These are phyloP conservation scores for Acronicta psi DNA, from an alignment of 2,888 invertebrate species.

Conservation along the genomic window DNA sequence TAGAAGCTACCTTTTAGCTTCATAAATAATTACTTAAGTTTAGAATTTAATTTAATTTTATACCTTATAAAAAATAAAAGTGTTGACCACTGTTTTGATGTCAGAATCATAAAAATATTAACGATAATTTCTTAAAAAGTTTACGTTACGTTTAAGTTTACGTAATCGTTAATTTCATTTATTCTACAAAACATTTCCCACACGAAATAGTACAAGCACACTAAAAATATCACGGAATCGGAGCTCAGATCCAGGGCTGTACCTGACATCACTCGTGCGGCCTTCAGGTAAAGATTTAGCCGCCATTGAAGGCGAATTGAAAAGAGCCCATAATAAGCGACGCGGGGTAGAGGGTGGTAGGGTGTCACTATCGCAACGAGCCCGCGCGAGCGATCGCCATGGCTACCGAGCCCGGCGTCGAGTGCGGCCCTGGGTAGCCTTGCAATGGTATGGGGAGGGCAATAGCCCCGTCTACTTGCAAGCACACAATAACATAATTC, in stretches of 20 bases:
- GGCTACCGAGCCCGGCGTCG: slow-evolving; percentile 75
- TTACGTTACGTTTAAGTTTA: no score
- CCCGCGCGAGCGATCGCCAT: slow-evolving; percentile 81
- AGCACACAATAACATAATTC: slow-evolving; percentile 51
- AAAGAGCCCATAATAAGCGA: slow-evolving; percentile 81
- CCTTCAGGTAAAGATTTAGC: slow-evolving; percentile 83
- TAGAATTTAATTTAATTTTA: no score
- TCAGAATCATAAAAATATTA: background rate
- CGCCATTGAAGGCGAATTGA: slow-evolving; percentile 83
- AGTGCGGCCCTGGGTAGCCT: slow-evolving; percentile 89
- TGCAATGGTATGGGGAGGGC: slow-evolving; percentile 89
- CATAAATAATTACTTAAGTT: no score
- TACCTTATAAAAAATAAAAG: no score
- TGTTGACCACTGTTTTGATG: no score
- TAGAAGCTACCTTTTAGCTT: no score
- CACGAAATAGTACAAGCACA: slow-evolving; percentile 17
- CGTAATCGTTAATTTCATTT: slow-evolving; percentile 9
- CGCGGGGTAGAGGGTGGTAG: slow-evolving; percentile 62
- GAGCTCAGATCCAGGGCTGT: slow-evolving; percentile 59
- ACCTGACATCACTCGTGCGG: slow-evolving; percentile 69
- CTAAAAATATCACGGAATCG: slow-evolving; percentile 59
- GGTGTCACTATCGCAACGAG: slow-evolving; percentile 85
- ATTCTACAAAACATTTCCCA: slow-evolving; percentile 33
- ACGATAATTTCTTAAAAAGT: background rate
- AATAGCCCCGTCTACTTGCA: slow-evolving; percentile 84